phyloP scores from a whole-genome alignment of 1,140 invertebrate species.

The Stegodyphus dumicola region DNA sequence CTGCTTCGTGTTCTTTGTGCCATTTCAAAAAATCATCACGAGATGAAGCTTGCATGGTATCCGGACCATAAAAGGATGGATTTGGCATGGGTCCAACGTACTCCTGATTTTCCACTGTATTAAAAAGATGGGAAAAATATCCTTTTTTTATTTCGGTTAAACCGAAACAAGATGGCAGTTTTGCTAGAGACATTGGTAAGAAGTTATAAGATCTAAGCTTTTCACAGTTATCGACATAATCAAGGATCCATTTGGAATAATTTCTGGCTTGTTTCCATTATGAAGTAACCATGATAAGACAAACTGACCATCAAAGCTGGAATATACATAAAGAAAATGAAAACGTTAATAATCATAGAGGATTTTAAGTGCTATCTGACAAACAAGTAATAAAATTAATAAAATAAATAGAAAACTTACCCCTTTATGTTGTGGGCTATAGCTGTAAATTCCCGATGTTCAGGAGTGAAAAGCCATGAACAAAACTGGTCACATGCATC shows the following conservation, averaged over 20 bases:
- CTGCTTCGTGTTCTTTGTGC: not conserved
- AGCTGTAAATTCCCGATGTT: conserved; percentile 67
- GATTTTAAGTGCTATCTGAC: not conserved
- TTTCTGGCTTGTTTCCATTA: not conserved
- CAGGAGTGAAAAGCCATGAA: not conserved
- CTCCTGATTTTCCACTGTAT: not conserved
- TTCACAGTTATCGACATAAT: not conserved
- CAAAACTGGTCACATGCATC: not conserved
- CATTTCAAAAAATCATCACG: not conserved
- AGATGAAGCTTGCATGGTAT: not conserved
- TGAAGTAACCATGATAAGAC: conserved; percentile 5
- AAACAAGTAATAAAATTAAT: not conserved
- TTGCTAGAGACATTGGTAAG: conserved; percentile 42
- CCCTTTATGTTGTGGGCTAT: conserved; percentile 68
- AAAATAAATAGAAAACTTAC: not conserved
- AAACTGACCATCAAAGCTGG: conserved; percentile 17
- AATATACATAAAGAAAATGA: not conserved
- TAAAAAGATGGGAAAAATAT: not conserved
- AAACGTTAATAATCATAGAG: not conserved
- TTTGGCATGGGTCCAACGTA: not conserved
- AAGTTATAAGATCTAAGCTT: conserved; percentile 23
- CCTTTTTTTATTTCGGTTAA: conserved; percentile 42
- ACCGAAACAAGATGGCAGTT: conserved; percentile 37
- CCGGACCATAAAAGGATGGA: not conserved
- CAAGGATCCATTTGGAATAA: not conserved